These are phyloP conservation scores for Cassiopea xamachana DNA, from an alignment of 30 jellyfish, hydroid and myxozoan species.

Conservation along the genomic window DNA sequence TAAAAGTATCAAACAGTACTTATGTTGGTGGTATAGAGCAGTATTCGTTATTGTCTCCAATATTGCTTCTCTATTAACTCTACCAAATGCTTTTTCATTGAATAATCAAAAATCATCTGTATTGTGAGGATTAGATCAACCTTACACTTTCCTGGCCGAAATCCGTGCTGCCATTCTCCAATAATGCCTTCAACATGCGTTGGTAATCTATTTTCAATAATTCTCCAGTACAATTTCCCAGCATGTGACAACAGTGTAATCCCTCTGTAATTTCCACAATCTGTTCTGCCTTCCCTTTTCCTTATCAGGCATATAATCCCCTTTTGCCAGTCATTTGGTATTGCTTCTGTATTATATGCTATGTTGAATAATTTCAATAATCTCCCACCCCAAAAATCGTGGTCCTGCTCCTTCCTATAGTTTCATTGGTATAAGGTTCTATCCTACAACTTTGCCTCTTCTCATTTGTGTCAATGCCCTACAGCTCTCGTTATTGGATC, in stretches of 20 bases:
- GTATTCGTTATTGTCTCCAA: neutral
- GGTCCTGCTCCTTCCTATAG: no score
- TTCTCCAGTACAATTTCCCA: neutral
- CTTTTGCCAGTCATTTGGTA: no score
- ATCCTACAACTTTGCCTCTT: no score
- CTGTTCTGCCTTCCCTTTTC: no score
- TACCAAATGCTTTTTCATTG: neutral
- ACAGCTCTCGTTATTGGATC: no score
- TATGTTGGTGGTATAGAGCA: neutral
- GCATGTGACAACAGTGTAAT: neutral
- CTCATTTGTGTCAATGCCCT: no score
- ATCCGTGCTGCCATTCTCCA: neutral
- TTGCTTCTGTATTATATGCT: no score
- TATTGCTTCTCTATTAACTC: neutral
- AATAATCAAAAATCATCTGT: neutral
- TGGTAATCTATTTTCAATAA: neutral
- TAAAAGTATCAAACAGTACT: neutral
- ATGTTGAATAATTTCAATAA: no score
- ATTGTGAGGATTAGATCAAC: neutral
- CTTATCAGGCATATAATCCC: no score
- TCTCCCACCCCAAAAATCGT: no score
- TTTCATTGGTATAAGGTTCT: no score
- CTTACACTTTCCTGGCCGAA: neutral
- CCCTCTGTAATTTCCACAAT: neutral
- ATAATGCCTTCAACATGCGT: neutral